Conservation (phyloP, 2,797 vertebrate genomes). For the Acrocephalus scirpaceus region DNA sequence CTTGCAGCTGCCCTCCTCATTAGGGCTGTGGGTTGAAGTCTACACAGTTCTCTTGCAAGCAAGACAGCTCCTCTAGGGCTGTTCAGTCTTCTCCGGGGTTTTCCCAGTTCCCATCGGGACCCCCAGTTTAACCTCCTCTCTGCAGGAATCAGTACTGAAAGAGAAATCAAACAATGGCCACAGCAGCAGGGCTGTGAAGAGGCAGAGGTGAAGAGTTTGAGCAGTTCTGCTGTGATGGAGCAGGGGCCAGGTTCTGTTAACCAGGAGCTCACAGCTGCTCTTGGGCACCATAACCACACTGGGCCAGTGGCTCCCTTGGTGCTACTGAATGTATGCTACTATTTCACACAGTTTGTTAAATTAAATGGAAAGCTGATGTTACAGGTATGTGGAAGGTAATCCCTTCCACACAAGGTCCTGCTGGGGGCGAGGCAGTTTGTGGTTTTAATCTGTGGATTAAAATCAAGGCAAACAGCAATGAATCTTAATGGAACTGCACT, state of each 20-base stretch:
- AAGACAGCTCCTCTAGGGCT: neutral
- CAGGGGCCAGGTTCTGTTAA: neutral
- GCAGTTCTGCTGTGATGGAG: neutral
- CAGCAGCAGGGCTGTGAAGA: neutral
- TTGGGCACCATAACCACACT: rapidly evolving
- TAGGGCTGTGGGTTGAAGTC: neutral
- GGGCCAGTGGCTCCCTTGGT: neutral
- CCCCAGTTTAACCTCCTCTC: neutral
- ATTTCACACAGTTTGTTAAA: neutral
- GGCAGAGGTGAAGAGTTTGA: neutral
- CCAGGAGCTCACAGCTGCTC: neutral
- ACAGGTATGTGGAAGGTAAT: neutral
- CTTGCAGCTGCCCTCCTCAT: neutral
- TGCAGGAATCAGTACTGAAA: neutral
- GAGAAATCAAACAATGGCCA: neutral
- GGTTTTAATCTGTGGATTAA: neutral
- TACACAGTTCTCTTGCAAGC: neutral
- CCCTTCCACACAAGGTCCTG: neutral
- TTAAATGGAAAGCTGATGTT: neutral
- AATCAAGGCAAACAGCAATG: neutral
- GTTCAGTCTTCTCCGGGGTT: neutral
- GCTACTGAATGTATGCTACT: neutral
- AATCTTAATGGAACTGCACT: neutral
- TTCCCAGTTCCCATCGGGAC: neutral
- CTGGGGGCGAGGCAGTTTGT: neutral